Percentiles rank a stretch among this genome's conserved stretches.
Evolutionary conservation across 2,113 vertebrate genomes (phyloP).

Genomic region (Holacanthus passer): DNA sequence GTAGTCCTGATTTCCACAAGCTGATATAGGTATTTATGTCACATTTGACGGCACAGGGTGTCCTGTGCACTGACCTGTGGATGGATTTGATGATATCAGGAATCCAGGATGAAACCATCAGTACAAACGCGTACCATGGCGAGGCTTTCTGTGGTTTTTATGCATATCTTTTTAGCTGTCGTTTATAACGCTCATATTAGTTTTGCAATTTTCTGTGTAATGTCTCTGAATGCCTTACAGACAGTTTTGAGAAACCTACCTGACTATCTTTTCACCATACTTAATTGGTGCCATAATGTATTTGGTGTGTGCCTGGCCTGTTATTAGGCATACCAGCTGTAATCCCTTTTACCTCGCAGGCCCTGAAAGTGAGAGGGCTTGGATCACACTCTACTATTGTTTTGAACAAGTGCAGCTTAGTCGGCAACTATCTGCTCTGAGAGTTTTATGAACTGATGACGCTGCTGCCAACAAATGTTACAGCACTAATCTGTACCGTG

Average conservation of each 20-base stretch:
- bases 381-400: constrained; percentile 44
- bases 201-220: neutral
- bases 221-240: neutral
- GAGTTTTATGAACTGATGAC: constrained; percentile 15
- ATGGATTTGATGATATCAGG: constrained; percentile 1
- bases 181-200: neutral
- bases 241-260: neutral
- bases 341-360: constrained; percentile 43
- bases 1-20: constrained; percentile 13
- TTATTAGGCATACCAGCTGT: constrained; percentile 33
- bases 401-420: constrained; percentile 36
- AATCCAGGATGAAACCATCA: neutral
- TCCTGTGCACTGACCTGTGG: neutral
- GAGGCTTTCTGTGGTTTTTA: neutral
- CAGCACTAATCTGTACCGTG: neutral
- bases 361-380: constrained; percentile 32
- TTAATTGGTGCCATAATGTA: constrained; percentile 39
- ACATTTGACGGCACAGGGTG: constrained; percentile 2
- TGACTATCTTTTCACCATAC: neutral
- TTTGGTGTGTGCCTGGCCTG: constrained; percentile 13
- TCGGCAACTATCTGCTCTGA: neutral
- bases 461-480: neutral
- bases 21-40: constrained; percentile 29
- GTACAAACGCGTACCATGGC: neutral
- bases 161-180: too few species aligned